Evolutionary conservation across 2,888 invertebrate genomes (phyloP).

Genomic region (Lysandra bellargus): DNA sequence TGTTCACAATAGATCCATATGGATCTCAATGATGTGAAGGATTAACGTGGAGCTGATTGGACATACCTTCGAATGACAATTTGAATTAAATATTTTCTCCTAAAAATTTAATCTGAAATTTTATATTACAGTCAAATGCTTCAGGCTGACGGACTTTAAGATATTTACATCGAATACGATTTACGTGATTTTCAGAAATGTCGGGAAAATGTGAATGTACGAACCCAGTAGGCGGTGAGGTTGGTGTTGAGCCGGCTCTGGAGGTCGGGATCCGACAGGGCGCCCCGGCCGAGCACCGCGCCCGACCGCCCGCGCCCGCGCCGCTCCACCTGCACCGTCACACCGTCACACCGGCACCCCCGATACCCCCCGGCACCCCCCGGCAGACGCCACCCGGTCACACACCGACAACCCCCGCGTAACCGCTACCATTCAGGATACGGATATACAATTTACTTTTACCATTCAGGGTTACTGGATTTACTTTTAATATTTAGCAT

Average conservation of each 20-base stretch:
- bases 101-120: not conserved
- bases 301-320: slow-evolving; percentile 58
- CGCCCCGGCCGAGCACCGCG: slow-evolving; percentile 63
- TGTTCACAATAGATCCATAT: no score
- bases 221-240: slow-evolving; percentile 71
- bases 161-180: not conserved
- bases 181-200: not conserved
- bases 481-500: not conserved
- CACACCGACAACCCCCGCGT: slow-evolving; percentile 41
- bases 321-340: slow-evolving; percentile 54
- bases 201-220: slow-evolving; percentile 46
- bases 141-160: not conserved
- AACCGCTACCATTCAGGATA: slow-evolving; percentile 4
- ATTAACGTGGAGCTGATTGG: no score
- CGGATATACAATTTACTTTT: not conserved
- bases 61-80: no score
- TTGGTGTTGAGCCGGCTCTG: slow-evolving; percentile 65
- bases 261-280: slow-evolving; percentile 71
- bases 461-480: not conserved
- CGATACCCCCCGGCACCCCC: slow-evolving; percentile 40
- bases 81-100: no score
- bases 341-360: slow-evolving; percentile 48
- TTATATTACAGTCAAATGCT: not conserved
- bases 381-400: slow-evolving; percentile 42
- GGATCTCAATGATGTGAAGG: no score